Base-by-base conservation (phyloP, 2,888 invertebrate genomes). In the Cephonodes hylas region DNA sequence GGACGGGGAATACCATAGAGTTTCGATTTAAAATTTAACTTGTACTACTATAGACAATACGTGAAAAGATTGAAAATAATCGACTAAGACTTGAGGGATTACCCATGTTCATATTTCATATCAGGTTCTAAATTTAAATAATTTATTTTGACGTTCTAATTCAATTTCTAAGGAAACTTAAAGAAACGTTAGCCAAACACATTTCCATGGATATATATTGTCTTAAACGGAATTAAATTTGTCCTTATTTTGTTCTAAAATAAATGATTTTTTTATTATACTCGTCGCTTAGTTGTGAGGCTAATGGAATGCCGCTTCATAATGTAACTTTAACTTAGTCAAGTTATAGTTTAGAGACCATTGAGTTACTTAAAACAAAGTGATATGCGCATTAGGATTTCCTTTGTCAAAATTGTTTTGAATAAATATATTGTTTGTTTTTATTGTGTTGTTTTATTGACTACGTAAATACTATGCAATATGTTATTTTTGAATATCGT, bases 391-490 rank as follows among this genome's bases (percentile, higher is more conserved):
- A 74, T 76, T 71, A 72, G 69, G 80, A 75, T 79, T 80, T 75
- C 67, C 74, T 79, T 81, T 83, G 77, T 80, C 77, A 69, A 78
- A 79, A 76, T 81, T 80, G 77, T 83, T 83, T 85, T 81, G 75
- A 84, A 81, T 83, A 76, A 84, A 84, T 82, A 85, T 81, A 88
- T 83, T 81, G 80, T 88, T 87, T 86, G 86, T 86, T 89, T 85
- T 77, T 78, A 74, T 13, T 59, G 46, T 31, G 18, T 34, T 58
- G 31, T 34, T 42, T 58, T 15, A 48, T 27, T 25, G 1, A 5
- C 22, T 5, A 4, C n/a, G 23, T 5, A 6, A 6, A 4, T 46
- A 10, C 34, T 38, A 38, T 38, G n/a, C n/a, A n/a, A n/a, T n/a
- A n/a, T n/a, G n/a, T n/a, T n/a, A n/a, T n/a, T n/a, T n/a, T n/a